Conservation (phyloP, 2,888 invertebrate species). For the Melinaea menophilus region DNA sequence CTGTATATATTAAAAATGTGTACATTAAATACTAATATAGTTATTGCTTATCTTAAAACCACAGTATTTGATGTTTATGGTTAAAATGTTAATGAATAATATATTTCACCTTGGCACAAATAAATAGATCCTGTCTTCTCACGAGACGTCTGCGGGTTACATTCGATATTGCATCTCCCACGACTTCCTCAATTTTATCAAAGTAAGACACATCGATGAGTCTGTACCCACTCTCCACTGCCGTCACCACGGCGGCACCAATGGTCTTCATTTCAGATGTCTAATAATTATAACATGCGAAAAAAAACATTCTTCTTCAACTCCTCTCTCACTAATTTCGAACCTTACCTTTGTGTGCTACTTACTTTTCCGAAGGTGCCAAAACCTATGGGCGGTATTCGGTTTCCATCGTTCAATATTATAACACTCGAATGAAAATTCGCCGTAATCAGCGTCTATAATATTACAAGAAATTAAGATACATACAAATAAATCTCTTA, state of each 20-base stretch:
- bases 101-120: slow-evolving; percentile 53
- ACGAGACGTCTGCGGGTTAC: slow-evolving; percentile 68
- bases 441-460: slow-evolving; percentile 5
- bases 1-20: neutral
- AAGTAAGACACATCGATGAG: slow-evolving; percentile 58
- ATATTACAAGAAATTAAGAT: too few relatives aligned
- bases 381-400: slow-evolving; percentile 57
- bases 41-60: too few relatives aligned
- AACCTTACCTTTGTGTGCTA: too few relatives aligned
- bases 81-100: too few relatives aligned
- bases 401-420: slow-evolving; percentile 56
- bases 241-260: slow-evolving; percentile 32
- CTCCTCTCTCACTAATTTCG: too few relatives aligned
- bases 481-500: too few relatives aligned
- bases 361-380: slow-evolving; percentile 48
- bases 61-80: too few relatives aligned
- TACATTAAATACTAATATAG: too few relatives aligned
- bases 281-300: too few relatives aligned
- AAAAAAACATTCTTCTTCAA: too few relatives aligned
- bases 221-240: slow-evolving; percentile 54
- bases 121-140: slow-evolving; percentile 56
- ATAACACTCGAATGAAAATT: neutral
- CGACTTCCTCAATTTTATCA: slow-evolving; percentile 56
- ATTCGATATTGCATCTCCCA: slow-evolving; percentile 72
- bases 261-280: too few relatives aligned